Evolutionary conservation across 1,140 invertebrate genomes (phyloP).

Genomic region (Neodiprion pinetum): DNA sequence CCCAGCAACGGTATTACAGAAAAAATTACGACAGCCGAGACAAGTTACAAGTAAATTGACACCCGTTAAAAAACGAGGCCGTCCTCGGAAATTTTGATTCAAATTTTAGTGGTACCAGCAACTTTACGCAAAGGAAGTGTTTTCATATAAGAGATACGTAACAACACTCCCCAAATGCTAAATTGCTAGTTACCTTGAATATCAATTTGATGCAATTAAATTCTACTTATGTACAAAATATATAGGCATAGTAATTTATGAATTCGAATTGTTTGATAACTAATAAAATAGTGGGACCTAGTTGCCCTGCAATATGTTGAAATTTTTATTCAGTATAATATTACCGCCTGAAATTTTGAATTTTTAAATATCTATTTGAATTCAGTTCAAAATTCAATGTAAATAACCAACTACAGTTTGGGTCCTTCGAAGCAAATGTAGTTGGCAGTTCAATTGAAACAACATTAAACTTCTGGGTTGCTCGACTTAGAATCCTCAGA

Average conservation of each 20-base stretch:
- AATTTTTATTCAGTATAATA: background rate
- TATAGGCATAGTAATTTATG: background rate
- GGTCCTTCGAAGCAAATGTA: no score
- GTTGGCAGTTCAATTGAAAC: no score
- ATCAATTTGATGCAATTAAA: background rate
- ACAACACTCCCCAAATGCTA: background rate
- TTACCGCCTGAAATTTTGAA: background rate
- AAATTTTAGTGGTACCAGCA: background rate
- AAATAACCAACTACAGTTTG: no score
- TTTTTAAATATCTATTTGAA: background rate
- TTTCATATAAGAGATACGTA: background rate
- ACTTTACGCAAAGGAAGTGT: background rate
- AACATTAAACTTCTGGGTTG: no score
- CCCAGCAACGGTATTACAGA: conserved; percentile 27
- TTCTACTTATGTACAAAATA: conserved; percentile 3
- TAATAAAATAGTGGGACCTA: conserved; percentile 1
- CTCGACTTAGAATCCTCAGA: no score
- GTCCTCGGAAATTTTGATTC: conserved; percentile 42
- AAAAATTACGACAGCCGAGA: conserved; percentile 33
- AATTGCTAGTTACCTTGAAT: background rate
- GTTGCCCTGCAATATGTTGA: background rate
- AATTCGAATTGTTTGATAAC: background rate
- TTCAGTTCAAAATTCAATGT: no score
- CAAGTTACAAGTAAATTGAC: conserved; percentile 34
- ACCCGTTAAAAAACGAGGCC: conserved; percentile 35